A percentile compares a stretch with the other conserved stretches of the same genome.
Evolutionary conservation across 2,113 vertebrate genomes (phyloP).

Genomic region (Camelus dromedarius): DNA sequence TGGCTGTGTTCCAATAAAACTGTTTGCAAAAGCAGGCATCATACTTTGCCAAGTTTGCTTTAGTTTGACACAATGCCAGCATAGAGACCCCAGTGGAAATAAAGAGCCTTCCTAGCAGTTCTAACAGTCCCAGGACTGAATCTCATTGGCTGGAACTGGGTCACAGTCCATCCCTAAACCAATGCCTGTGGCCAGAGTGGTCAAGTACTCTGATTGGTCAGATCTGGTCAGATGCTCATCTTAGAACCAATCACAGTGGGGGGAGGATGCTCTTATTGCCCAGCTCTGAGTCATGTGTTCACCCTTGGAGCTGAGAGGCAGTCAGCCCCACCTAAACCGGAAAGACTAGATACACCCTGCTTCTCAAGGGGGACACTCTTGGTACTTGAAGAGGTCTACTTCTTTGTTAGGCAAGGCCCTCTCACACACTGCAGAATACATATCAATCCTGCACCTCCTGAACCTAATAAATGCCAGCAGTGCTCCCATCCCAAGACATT

Average conservation of each 20-base stretch:
- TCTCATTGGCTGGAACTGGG: not conserved
- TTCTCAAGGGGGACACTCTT: rapidly evolving
- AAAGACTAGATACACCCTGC: rapidly evolving
- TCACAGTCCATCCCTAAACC: not conserved
- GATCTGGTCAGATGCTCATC: not conserved
- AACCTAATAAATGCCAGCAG: not conserved
- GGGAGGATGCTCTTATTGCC: not conserved
- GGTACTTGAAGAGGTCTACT: not conserved
- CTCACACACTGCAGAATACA: not conserved
- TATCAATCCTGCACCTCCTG: not conserved
- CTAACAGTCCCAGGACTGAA: not conserved
- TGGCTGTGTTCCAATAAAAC: not conserved
- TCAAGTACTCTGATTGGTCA: not conserved
- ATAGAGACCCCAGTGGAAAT: not conserved
- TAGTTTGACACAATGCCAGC: not conserved
- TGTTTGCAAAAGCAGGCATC: not conserved
- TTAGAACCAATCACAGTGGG: not conserved
- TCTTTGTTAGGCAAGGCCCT: not conserved
- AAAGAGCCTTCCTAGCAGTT: not conserved
- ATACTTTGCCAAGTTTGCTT: not conserved
- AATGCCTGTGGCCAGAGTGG: not conserved
- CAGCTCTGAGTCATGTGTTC: not conserved
- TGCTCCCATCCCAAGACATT: not conserved
- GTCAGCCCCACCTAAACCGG: rapidly evolving
- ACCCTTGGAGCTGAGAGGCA: not conserved